A percentile compares a stretch with the other conserved stretches of the same genome.
Evolutionary conservation across 2,113 vertebrate genomes (phyloP).

Genomic region (Ornithorhynchus anatinus): DNA sequence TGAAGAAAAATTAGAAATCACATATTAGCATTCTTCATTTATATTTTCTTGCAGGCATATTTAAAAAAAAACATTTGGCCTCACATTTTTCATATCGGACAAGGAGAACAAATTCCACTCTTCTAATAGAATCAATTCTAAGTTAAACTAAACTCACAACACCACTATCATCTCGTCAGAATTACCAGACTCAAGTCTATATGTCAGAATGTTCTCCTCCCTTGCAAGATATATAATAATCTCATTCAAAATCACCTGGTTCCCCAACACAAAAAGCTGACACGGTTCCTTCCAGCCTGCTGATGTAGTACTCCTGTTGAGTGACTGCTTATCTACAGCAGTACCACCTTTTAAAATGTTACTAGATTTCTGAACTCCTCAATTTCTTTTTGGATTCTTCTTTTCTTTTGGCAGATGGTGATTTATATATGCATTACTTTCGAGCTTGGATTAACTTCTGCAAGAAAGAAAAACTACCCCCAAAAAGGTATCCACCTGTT

Average conservation of each 20-base stretch:
- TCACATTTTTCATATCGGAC: conserved; percentile 14
- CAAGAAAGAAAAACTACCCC: neutral
- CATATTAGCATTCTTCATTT: conserved; percentile 21
- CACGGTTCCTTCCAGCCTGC: conserved; percentile 37
- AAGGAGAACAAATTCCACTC: conserved; percentile 1
- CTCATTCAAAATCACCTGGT: conserved; percentile 61
- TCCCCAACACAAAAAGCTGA: conserved; percentile 55
- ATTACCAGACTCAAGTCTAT: conserved; percentile 53
- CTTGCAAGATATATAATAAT: conserved; percentile 53
- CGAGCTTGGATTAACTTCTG: neutral
- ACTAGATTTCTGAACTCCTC: conserved; percentile 31
- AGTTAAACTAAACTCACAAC: conserved; percentile 66
- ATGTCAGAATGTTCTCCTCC: conserved; percentile 60
- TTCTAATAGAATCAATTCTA: conserved; percentile 23
- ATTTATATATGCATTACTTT: conserved; percentile 29
- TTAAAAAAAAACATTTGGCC: neutral
- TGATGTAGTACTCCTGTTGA: conserved; percentile 36
- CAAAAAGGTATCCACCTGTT: neutral
- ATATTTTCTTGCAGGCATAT: conserved; percentile 1
- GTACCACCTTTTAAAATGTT: conserved; percentile 16
- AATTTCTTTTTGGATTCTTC: conserved; percentile 27
- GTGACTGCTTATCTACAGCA: conserved; percentile 42
- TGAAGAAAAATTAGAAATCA: neutral
- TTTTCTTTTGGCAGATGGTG: neutral
- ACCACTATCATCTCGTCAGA: conserved; percentile 61